Percentiles rank a stretch among this genome's conserved stretches.
phyloP scores from a whole-genome alignment of 2,113 vertebrate genomes.

The Emydocephalus ijimae region DNA sequence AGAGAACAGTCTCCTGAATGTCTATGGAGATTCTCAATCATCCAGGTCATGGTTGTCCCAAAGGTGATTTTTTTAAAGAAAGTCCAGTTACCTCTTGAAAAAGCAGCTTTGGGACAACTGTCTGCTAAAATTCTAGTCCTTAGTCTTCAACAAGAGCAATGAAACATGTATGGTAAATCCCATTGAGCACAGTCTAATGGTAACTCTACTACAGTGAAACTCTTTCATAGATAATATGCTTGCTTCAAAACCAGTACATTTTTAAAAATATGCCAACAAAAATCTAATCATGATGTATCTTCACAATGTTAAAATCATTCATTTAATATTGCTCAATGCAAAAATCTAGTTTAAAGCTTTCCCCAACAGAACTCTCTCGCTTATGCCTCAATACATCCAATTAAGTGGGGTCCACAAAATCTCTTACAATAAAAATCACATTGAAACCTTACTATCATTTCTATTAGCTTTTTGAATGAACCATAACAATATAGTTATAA shows the following conservation, averaged over 20 bases:
- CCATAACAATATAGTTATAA: neutral
- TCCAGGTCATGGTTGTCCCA: too few relatives aligned
- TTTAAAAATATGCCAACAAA: neutral
- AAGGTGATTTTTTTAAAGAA: too few relatives aligned
- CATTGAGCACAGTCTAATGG: neutral
- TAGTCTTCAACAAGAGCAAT: neutral
- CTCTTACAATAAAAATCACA: neutral
- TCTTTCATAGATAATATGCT: neutral
- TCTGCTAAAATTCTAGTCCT: neutral
- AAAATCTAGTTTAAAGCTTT: neutral
- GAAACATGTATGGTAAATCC: neutral
- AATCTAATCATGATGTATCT: neutral
- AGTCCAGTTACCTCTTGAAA: too few relatives aligned
- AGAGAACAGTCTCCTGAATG: neutral
- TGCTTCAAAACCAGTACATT: neutral
- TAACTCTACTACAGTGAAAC: neutral
- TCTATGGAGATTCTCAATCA: too few relatives aligned
- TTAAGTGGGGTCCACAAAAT: neutral
- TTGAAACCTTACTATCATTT: neutral
- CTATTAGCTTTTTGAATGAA: neutral
- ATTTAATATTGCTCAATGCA: neutral
- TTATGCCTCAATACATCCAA: neutral
- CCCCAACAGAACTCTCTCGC: neutral
- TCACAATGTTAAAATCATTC: neutral
- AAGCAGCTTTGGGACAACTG: neutral